These are phyloP conservation scores for Alca torda DNA, from an alignment of 2,797 vertebrate species.

Conservation along the genomic window DNA sequence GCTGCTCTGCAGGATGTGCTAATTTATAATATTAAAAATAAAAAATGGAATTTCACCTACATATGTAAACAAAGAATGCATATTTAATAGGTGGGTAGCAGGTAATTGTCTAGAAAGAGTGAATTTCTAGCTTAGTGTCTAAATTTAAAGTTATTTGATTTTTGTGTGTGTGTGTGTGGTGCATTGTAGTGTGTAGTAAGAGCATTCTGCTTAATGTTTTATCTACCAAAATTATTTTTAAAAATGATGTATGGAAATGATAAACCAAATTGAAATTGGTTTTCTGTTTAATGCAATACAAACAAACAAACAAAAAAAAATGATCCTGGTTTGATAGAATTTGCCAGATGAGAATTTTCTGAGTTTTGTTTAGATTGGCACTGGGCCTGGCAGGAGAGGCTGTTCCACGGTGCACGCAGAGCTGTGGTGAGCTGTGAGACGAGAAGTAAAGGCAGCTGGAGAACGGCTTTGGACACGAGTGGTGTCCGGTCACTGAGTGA, in stretches of 20 bases:
- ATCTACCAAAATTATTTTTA: conserved; percentile 2
- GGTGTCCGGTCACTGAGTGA: neutral
- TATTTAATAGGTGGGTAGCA: conserved; percentile 17
- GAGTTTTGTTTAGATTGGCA: conserved; percentile 44
- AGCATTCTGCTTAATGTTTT: neutral
- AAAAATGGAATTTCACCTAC: conserved; percentile 41
- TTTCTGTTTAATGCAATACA: conserved; percentile 40
- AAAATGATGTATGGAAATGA: neutral
- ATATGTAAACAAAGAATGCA: conserved; percentile 21
- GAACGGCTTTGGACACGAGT: neutral
- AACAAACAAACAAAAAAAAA: neutral
- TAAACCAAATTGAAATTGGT: conserved; percentile 26
- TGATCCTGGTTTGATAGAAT: conserved; percentile 51
- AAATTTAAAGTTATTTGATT: neutral
- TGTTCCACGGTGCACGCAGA: neutral
- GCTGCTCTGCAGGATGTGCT: conserved; percentile 25
- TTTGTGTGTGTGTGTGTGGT: neutral
- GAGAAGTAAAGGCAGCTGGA: conserved; percentile 1
- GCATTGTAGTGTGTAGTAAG: neutral
- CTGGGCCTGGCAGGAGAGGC: conserved; percentile 8
- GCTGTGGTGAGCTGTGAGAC: neutral
- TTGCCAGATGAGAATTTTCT: conserved; percentile 22
- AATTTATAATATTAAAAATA: conserved; percentile 56
- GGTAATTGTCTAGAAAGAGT: neutral
- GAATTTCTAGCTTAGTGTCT: conserved; percentile 40